A percentile compares a stretch with the other conserved stretches of the same genome.
phyloP scores from a whole-genome alignment of 1,140 invertebrate species.

The Drosophila watanabei region DNA sequence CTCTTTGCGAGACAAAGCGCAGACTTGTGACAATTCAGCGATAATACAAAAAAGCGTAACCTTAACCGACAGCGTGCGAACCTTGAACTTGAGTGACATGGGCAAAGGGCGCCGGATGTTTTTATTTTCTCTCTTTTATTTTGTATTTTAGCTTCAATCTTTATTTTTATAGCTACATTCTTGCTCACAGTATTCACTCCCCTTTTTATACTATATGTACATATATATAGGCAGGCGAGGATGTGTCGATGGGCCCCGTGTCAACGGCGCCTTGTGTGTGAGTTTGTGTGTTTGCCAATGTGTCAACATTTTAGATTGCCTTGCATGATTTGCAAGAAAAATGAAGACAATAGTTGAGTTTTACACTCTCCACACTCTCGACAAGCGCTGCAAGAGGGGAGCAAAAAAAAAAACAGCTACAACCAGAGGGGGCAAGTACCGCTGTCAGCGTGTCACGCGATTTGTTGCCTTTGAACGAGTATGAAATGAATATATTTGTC shows the following conservation, averaged over 20 bases:
- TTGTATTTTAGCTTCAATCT: neutral
- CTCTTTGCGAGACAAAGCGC: constrained; percentile 67
- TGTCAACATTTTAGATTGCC: constrained; percentile 80
- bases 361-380: constrained; percentile 61
- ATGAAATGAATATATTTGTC: constrained; percentile 82
- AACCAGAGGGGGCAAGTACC: constrained; percentile 49
- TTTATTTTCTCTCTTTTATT: constrained; percentile 17
- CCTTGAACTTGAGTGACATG: constrained; percentile 81
- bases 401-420: neutral
- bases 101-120: constrained; percentile 32
- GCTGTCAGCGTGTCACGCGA: constrained; percentile 75
- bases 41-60: constrained; percentile 61
- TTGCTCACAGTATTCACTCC: constrained; percentile 2
- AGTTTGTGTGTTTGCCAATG: constrained; percentile 68
- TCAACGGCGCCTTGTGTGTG: constrained; percentile 38
- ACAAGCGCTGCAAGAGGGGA: constrained; percentile 15
- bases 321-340: constrained; percentile 83
- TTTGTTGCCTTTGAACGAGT: constrained; percentile 75
- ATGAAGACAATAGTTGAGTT: constrained; percentile 82
- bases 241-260: constrained; percentile 55
- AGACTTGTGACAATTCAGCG: constrained; percentile 64
- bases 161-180: constrained; percentile 6
- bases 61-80: constrained; percentile 65
- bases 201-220: neutral
- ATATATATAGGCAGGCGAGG: neutral